Conservation (phyloP, 2,797 vertebrate species). For the Tapirus indicus region DNA sequence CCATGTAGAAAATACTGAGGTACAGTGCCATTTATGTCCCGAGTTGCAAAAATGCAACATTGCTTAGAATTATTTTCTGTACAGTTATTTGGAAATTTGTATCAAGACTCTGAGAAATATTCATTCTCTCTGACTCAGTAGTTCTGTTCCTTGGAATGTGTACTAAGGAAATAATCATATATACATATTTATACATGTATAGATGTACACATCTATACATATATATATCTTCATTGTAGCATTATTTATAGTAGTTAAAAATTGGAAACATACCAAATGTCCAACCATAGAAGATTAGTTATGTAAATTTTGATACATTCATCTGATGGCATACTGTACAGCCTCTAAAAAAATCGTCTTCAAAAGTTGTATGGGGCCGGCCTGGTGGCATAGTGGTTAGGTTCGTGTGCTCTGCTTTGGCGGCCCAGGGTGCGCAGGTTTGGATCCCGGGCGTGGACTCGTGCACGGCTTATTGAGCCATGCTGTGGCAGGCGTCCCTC, state of each 20-base stretch:
- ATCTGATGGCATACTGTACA: background rate
- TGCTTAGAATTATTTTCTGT: conserved; percentile 30
- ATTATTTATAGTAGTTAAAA: conserved; percentile 8
- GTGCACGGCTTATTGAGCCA: too few species aligned
- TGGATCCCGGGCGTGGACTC: too few species aligned
- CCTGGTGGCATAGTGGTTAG: too few species aligned
- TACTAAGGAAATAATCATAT: background rate
- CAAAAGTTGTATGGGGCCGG: background rate
- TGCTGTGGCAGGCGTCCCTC: too few species aligned
- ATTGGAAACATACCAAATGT: background rate
- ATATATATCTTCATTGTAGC: background rate
- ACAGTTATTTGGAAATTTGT: background rate
- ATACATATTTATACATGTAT: background rate
- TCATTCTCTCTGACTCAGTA: background rate
- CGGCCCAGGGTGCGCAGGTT: too few species aligned
- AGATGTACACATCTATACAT: background rate
- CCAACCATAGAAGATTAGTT: background rate
- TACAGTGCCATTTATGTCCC: background rate
- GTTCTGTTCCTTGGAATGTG: conserved; percentile 17
- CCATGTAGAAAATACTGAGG: background rate
- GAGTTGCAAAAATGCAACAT: background rate
- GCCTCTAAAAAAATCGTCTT: background rate
- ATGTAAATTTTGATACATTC: background rate
- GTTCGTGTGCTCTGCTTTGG: too few species aligned
- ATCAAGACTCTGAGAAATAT: conserved; percentile 29